Base-by-base conservation (phyloP, 92 coral and sea anemone species). In the Phenganax stokvisi region DNA sequence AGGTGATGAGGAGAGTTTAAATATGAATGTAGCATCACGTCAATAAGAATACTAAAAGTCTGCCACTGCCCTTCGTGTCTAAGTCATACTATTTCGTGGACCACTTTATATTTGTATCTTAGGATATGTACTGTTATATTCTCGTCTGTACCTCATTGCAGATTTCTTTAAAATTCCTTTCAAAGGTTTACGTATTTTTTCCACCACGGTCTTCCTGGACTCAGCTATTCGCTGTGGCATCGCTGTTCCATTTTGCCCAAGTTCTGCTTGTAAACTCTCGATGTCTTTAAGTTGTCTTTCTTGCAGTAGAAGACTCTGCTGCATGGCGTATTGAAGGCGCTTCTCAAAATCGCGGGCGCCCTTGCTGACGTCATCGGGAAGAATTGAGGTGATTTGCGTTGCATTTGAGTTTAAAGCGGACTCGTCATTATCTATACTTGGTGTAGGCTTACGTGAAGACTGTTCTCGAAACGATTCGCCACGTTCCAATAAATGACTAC, bases 321-420 rank as follows among this genome's bases (percentile, higher is more conserved):
- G 94, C 98, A 94, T 94, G 28, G 98, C 98, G 72, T 88, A 94
- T 16, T 93, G 96, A 27, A 94, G 87, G 68, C 98, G 87, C 68
- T 87, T 85, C 79, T 94, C 98, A 77, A 94, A 94, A 70, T 94
- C 98, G 81, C 88, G 87, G 54, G 88, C 94, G 51, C 94, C 88
- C 71, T 74, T 84, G 7, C 77, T 74, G 66, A 88, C 97, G 75
- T 92, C 97, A 31, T 89, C 84, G 0, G 93, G 91, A 6, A 75
- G 83, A 56, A 57, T 20, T 20, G 81, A 30, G 30, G 29, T 17
- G 12, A 71, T 51, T 44, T 79, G 76, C 71, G n/a, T 68, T 55
- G 61, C 71, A 66, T 13, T 51, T 64, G 55, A 75, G 68, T 72
- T 80, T 59, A 27, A 30, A 54, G 60, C 47, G 58, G 75, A 68